phyloP scores from a whole-genome alignment of 1,140 invertebrate species.

The Patella vulgata region DNA sequence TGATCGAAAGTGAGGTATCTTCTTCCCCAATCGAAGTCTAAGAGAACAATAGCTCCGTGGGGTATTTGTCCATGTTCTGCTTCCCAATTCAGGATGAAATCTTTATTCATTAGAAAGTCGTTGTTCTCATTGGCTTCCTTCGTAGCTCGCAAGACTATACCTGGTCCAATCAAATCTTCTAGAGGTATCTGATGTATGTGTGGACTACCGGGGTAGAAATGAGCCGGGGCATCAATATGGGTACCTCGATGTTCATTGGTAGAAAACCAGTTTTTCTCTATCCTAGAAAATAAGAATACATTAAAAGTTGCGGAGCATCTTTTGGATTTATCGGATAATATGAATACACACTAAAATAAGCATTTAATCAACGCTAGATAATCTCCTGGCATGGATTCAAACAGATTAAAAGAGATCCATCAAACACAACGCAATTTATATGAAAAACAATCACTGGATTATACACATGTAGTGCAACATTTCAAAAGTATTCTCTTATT shows the following conservation, averaged over 20 bases:
- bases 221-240: constrained; percentile 77
- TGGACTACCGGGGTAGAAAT: constrained; percentile 71
- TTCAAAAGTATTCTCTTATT: no score
- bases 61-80: constrained; percentile 13
- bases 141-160: constrained; percentile 71
- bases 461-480: no score
- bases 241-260: constrained; percentile 75
- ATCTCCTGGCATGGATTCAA: no score
- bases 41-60: constrained; percentile 15
- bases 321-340: no score
- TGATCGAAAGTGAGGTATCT: constrained; percentile 2
- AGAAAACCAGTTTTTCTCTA: constrained; percentile 71
- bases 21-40: constrained; percentile 10
- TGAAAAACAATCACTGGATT: no score
- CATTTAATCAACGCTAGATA: no score
- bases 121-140: constrained; percentile 55
- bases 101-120: constrained; percentile 43
- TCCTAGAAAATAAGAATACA: no score
- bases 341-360: no score
- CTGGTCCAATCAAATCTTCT: constrained; percentile 70
- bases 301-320: no score
- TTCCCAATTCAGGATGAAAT: constrained; percentile 21
- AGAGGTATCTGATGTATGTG: constrained; percentile 73
- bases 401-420: no score
- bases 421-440: no score